These are phyloP conservation scores for Tetraneura akinire DNA, from an alignment of 1,140 invertebrate species.

Conservation along the genomic window DNA sequence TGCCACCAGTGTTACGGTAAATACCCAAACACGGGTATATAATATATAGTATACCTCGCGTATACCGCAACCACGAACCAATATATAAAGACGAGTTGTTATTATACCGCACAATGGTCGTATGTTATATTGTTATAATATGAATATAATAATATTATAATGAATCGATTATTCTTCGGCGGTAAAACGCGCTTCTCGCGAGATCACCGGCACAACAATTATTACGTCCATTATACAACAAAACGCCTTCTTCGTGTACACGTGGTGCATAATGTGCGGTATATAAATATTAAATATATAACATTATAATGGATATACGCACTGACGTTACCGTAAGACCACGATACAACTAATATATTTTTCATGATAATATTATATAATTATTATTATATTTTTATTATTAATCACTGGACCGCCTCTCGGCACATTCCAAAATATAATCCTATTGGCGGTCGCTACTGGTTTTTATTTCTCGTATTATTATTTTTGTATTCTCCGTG, in stretches of 20 bases:
- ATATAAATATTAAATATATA: too few species aligned
- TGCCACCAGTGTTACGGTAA: not conserved
- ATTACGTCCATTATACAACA: not conserved
- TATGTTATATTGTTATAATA: too few species aligned
- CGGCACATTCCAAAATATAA: constrained; percentile 2
- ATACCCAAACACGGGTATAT: too few species aligned
- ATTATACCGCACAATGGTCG: too few species aligned
- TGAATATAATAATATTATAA: not conserved
- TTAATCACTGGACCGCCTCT: constrained; percentile 48
- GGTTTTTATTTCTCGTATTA: constrained; percentile 37
- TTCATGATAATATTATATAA: not conserved
- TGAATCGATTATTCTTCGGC: constrained; percentile 12
- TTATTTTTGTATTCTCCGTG: not conserved
- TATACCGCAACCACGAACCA: too few species aligned
- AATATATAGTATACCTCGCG: too few species aligned
- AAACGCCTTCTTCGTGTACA: constrained; percentile 15
- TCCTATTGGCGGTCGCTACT: constrained; percentile 49
- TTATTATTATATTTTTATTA: constrained; percentile 1
- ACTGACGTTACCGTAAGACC: not conserved
- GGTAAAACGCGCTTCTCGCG: constrained; percentile 6
- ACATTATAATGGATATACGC: not conserved
- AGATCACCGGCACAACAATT: constrained; percentile 3
- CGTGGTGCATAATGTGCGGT: too few species aligned
- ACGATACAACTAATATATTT: too few species aligned
- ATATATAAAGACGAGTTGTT: too few species aligned